Percentiles rank a stretch among this genome's conserved stretches.
Conservation (phyloP, 1,140 invertebrate species). For the Pseudomyrmex concolor region DNA sequence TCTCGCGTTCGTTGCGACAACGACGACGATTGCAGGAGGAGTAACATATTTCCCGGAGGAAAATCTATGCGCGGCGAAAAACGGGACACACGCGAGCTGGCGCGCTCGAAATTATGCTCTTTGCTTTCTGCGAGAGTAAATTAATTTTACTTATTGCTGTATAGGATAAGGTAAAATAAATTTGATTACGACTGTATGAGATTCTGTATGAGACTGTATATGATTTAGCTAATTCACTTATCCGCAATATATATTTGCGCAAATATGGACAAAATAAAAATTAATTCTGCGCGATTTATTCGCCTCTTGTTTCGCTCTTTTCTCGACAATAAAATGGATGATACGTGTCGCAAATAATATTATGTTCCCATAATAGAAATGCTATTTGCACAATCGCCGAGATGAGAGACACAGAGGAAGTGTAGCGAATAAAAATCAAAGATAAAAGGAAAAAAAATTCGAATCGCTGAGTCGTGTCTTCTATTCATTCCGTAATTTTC, state of each 20-base stretch:
- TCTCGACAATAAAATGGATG: neutral
- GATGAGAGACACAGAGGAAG: slow-evolving; percentile 4
- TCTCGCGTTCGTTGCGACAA: neutral
- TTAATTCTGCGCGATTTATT: too few relatives aligned
- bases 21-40: too few relatives aligned
- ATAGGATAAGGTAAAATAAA: neutral
- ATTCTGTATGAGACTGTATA: too few relatives aligned
- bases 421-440: slow-evolving; percentile 18
- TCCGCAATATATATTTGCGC: neutral
- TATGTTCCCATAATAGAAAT: neutral
- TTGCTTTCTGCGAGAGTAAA: too few relatives aligned
- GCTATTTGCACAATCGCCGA: slow-evolving; percentile 8
- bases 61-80: slow-evolving; percentile 2
- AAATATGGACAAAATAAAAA: too few relatives aligned
- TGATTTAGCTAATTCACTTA: neutral
- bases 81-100: too few relatives aligned
- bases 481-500: slow-evolving; percentile 70
- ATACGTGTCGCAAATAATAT: neutral
- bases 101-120: too few relatives aligned
- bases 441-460: slow-evolving; percentile 20
- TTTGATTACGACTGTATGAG: neutral
- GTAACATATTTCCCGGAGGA: too few relatives aligned
- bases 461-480: slow-evolving; percentile 66
- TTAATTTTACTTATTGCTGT: too few relatives aligned
- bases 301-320: neutral